phyloP scores from a whole-genome alignment of 1,140 invertebrate genomes.

The Cherax quadricarinatus region DNA sequence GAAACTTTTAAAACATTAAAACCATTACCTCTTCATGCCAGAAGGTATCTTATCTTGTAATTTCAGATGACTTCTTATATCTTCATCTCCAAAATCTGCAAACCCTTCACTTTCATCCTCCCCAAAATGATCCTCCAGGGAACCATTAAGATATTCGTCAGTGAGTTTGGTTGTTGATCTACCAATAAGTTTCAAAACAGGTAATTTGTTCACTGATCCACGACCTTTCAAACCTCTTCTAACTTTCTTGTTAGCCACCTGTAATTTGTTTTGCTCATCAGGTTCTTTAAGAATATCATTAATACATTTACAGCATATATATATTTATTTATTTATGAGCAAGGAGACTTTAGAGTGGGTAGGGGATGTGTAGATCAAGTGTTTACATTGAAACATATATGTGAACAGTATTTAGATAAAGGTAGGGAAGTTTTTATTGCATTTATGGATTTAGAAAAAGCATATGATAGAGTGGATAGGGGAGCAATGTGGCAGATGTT shows the following conservation, averaged over 20 bases:
- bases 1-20: too few species aligned
- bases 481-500: too few species aligned
- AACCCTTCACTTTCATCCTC: constrained; percentile 34
- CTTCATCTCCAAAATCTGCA: neutral
- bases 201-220: constrained; percentile 43
- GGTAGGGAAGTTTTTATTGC: too few species aligned
- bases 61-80: neutral
- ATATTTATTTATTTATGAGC: too few species aligned
- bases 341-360: too few species aligned
- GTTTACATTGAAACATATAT: too few species aligned
- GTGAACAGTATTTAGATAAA: too few species aligned
- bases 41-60: constrained; percentile 35
- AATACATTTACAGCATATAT: too few species aligned
- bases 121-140: neutral
- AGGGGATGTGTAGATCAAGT: too few species aligned
- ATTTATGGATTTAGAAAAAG: too few species aligned
- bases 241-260: constrained; percentile 12
- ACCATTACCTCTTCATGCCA: constrained; percentile 51
- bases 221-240: constrained; percentile 20
- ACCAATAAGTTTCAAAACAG: constrained; percentile 37
- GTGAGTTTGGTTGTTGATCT: neutral
- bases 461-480: too few species aligned
- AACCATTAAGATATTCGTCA: constrained; percentile 15
- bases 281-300: neutral
- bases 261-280: neutral